Percentiles rank a stretch among this genome's conserved stretches.
These are phyloP conservation scores for Ornithoptera priamus DNA, from an alignment of 2,888 invertebrate genomes.

Conservation along the genomic window DNA sequence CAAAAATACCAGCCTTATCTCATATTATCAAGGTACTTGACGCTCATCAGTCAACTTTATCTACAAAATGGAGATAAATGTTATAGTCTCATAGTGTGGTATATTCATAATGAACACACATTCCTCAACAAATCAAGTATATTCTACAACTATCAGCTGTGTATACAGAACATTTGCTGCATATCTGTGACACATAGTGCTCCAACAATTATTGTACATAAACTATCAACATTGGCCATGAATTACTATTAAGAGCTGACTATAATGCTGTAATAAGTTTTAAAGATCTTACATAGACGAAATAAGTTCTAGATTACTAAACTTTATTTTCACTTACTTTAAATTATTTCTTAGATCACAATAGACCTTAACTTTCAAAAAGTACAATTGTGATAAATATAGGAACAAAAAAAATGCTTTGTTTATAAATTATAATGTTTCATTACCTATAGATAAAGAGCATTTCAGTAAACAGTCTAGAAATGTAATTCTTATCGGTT, in stretches of 20 bases:
- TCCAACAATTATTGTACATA: slow-evolving; percentile 22
- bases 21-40: slow-evolving; percentile 50
- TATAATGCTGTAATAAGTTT: not conserved
- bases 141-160: slow-evolving; percentile 31
- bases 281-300: not conserved
- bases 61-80: slow-evolving; percentile 52
- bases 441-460: not conserved
- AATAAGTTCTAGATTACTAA: not conserved
- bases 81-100: slow-evolving; percentile 32
- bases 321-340: not conserved
- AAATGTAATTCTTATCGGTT: slow-evolving; percentile 6
- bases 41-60: slow-evolving; percentile 64
- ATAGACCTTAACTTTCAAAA: not conserved
- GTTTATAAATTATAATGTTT: not conserved
- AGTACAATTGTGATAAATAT: not conserved
- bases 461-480: not conserved
- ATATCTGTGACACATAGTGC: slow-evolving; percentile 18
- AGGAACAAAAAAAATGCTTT: not conserved
- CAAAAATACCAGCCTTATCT: slow-evolving; percentile 42
- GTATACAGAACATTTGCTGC: slow-evolving; percentile 6
- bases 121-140: slow-evolving; percentile 31
- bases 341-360: not conserved
- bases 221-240: slow-evolving; percentile 40
- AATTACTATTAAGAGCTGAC: slow-evolving; percentile 34
- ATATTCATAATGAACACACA: slow-evolving; percentile 34